A percentile compares a stretch with the other conserved stretches of the same genome.
Conservation (phyloP, 2,113 vertebrate species). For the Tragelaphus scriptus region DNA sequence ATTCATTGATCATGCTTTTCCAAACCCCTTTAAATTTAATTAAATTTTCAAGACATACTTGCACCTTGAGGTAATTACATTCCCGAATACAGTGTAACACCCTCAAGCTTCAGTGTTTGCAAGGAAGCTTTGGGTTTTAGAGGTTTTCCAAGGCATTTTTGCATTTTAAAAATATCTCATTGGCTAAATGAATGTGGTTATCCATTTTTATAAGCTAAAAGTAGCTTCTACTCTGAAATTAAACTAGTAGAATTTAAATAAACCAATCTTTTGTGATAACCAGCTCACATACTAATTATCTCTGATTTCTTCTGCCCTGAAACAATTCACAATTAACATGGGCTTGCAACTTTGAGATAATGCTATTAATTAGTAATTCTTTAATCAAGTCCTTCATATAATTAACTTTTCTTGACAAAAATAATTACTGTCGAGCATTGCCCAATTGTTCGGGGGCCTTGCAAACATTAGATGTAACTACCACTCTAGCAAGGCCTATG, state of each 20-base stretch:
- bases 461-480: not conserved
- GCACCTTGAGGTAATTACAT: not conserved
- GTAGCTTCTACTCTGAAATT: not conserved
- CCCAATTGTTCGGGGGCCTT: not conserved
- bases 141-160: not conserved
- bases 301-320: not conserved
- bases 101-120: not conserved
- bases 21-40: not conserved
- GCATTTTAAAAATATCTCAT: not conserved
- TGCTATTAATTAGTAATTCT: not conserved
- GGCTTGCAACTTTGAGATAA: not conserved
- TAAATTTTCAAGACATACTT: not conserved
- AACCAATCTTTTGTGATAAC: not conserved
- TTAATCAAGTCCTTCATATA: conserved; percentile 2
- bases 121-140: not conserved
- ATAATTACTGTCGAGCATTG: not conserved
- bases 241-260: not conserved
- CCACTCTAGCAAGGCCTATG: not conserved
- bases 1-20: not conserved
- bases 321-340: not conserved
- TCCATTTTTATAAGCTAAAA: not conserved
- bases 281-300: not conserved
- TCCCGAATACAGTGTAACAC: not conserved
- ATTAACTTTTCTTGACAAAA: not conserved
- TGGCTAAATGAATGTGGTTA: not conserved